Base-by-base conservation (phyloP, 1,140 invertebrate genomes). In the Macrostomum lignano region DNA sequence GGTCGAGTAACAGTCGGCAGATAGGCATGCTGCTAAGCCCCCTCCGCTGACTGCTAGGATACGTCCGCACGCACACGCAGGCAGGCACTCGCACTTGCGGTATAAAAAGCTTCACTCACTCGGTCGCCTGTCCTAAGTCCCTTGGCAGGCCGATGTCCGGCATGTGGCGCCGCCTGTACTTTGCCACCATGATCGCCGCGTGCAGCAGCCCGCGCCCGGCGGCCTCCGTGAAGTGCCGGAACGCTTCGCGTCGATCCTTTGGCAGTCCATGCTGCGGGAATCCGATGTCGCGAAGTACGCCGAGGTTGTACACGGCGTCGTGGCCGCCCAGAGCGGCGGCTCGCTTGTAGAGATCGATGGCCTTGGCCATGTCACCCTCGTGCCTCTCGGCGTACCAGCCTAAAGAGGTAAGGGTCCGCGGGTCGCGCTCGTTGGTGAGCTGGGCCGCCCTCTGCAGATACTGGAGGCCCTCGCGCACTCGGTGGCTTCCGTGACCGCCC, bases 291-390 rank as follows among this genome's bases (percentile, higher is more conserved):
- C 46, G 40, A 37, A 51, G 41, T 24, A 44, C 37, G 0, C 46
- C 50, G 3, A 52, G 35, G 31, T 51, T 47, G 37, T 45, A 42
- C 17, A 44, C 45, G 2, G 46, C 45, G 36, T 52, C 50, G 13
- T 41, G 30, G 20, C 43, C 43, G 3, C 44, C 43, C 15, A 41
- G 9, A n/a, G 29, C 34, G 31, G 41, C 42, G 1, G 50, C 38
- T 33, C 44, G 9, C 17, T 44, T 36, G 33, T 48, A 51, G 19
- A 43, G 43, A 13, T 33, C 22, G 7, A 32, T 41, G 6, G 50
- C 50, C 21, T 44, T 33, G 6, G 40, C 40, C 21, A 39, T 37
- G 39, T 52, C 46, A 10, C 35, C 38, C 6, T 46, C 42, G 11
- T 31, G 29, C 17, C 42, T 41, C 26, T 48, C 35, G 4, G 48